Percentiles rank a stretch among this genome's conserved stretches.
Evolutionary conservation across 2,797 vertebrate species (phyloP).

Genomic region (Gymnopithys bicolor): DNA sequence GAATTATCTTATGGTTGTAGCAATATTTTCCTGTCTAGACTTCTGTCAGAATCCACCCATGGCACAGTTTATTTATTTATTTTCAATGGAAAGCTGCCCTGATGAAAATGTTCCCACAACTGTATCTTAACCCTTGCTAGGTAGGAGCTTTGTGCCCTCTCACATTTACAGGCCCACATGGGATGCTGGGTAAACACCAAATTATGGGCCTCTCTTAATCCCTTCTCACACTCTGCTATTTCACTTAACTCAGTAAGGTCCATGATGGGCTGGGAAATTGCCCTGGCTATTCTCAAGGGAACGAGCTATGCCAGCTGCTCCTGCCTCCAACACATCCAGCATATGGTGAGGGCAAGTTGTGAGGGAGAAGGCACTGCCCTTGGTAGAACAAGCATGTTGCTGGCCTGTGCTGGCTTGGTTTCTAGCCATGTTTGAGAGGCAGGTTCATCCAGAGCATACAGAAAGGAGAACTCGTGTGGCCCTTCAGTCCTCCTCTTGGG

Average conservation of each 20-base stretch:
- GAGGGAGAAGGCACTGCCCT: neutral
- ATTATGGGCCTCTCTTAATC: neutral
- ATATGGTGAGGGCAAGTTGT: neutral
- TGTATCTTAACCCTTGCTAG: neutral
- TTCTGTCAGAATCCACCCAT: neutral
- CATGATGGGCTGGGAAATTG: neutral
- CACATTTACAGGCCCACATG: neutral
- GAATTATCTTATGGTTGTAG: conserved; percentile 5
- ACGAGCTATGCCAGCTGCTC: neutral
- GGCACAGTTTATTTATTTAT: conserved; percentile 44
- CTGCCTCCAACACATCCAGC: neutral
- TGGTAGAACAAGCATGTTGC: neutral
- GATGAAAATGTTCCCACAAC: neutral
- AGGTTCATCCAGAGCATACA: neutral
- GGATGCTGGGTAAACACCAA: neutral
- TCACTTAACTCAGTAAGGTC: neutral
- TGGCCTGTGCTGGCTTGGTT: neutral
- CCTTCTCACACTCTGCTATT: neutral
- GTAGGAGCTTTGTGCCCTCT: neutral
- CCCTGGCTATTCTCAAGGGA: neutral
- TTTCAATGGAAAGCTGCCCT: neutral
- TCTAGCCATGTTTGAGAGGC: neutral
- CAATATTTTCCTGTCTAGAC: conserved; percentile 62
- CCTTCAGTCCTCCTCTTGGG: neutral
- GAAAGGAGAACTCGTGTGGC: neutral